A percentile compares a stretch with the other conserved stretches of the same genome.
These are phyloP conservation scores for Neoascia interrupta DNA, from an alignment of 2,888 invertebrate genomes.

Conservation along the genomic window DNA sequence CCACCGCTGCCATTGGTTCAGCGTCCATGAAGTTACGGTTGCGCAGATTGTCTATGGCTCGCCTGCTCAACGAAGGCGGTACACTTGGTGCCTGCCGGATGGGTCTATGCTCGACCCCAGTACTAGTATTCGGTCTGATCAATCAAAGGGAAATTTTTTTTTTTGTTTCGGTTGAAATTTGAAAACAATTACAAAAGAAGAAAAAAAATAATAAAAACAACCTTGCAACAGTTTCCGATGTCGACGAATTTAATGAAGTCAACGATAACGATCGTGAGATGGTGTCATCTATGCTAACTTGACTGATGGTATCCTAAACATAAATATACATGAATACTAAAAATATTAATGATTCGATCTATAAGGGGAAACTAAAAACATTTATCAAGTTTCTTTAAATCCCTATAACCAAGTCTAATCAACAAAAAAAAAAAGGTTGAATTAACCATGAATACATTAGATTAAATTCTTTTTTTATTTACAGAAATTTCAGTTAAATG, in stretches of 20 bases:
- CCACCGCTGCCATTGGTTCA: conserved; percentile 31
- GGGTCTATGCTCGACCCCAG: conserved; percentile 29
- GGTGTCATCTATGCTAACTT: conserved; percentile 72
- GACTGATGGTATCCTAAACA: conserved; percentile 73
- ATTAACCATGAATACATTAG: not conserved
- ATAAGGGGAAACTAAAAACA: no score
- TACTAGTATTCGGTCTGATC: conserved; percentile 29
- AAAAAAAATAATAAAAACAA: conserved; percentile 21
- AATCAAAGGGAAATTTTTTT: no score
- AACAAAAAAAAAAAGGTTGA: not conserved
- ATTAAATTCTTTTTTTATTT: conserved; percentile 72
- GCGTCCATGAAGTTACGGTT: conserved; percentile 61
- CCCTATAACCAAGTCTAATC: no score
- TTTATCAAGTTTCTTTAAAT: no score
- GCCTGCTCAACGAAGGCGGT: conserved; percentile 70
- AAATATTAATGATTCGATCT: conserved; percentile 17
- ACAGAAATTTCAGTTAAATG: conserved; percentile 71
- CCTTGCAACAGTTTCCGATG: conserved; percentile 48
- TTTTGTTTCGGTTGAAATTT: no score
- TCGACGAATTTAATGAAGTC: conserved; percentile 68
- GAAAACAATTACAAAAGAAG: not conserved
- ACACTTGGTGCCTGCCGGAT: conserved; percentile 61
- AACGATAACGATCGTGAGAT: conserved; percentile 72
- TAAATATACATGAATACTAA: conserved; percentile 27
- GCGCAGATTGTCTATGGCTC: conserved; percentile 71